Percentiles rank a stretch among this genome's conserved stretches.
Conservation (phyloP, 2,113 vertebrate genomes). For the Thymallus thymallus region DNA sequence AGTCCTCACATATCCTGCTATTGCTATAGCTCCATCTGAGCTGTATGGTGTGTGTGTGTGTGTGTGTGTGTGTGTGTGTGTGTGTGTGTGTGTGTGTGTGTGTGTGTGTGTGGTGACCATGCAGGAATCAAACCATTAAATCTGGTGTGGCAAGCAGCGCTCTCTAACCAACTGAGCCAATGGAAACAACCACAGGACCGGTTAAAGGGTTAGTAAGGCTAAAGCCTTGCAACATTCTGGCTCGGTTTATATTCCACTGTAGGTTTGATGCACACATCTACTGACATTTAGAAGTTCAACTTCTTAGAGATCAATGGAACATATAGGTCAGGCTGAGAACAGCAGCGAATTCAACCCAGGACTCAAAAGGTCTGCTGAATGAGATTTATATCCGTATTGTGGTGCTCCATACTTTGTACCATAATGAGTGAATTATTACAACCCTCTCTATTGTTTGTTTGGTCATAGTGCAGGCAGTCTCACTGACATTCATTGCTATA, state of each 20-base stretch:
- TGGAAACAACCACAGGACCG: too few species aligned
- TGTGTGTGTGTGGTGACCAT: too few species aligned
- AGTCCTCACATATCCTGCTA: too few species aligned
- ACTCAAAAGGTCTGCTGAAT: background rate
- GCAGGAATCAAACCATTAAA: too few species aligned
- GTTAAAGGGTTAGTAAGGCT: too few species aligned
- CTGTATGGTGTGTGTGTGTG: background rate
- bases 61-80: background rate
- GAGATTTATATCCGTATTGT: too few species aligned
- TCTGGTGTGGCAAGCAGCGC: background rate
- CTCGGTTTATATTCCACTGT: too few species aligned
- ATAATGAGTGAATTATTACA: conserved; percentile 1
- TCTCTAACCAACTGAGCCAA: background rate
- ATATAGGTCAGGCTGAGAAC: background rate
- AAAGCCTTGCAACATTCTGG: too few species aligned
- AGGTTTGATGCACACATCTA: background rate
- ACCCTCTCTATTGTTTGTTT: conserved; percentile 1
- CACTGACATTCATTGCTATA: background rate
- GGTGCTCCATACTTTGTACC: background rate
- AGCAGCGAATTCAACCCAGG: background rate
- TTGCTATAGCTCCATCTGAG: too few species aligned
- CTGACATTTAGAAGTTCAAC: conserved; percentile 1
- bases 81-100: too few species aligned
- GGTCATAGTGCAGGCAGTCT: conserved; percentile 8
- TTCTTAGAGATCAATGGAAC: background rate